These are phyloP conservation scores for Lindbergichthys nudifrons DNA, from an alignment of 2,797 vertebrate species.

Conservation along the genomic window DNA sequence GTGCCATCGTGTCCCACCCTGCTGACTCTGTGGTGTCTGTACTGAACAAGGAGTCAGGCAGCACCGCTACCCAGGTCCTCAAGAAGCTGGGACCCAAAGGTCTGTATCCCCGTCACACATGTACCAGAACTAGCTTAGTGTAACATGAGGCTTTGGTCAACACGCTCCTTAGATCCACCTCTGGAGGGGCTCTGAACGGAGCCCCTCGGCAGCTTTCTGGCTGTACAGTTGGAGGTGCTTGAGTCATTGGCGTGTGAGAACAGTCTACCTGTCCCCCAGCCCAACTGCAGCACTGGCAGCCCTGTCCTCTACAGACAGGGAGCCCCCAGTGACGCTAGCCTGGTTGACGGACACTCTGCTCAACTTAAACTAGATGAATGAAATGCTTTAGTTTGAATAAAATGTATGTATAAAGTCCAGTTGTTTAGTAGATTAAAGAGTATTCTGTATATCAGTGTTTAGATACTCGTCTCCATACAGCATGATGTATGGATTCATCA, in stretches of 20 bases:
- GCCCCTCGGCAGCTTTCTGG: constrained; percentile 70
- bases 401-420: too few species aligned
- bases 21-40: constrained; percentile 99
- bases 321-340: constrained; percentile 82
- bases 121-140: too few species aligned
- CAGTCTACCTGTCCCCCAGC: constrained; percentile 89
- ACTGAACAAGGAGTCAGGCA: constrained; percentile 97
- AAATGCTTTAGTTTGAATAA: too few species aligned
- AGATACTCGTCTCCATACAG: not conserved
- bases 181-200: constrained; percentile 86
- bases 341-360: constrained; percentile 85
- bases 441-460: too few species aligned
- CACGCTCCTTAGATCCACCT: constrained; percentile 97
- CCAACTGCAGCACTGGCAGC: constrained; percentile 84
- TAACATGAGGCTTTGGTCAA: constrained; percentile 21
- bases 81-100: constrained; percentile 93
- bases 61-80: constrained; percentile 91
- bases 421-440: too few species aligned
- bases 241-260: constrained; percentile 97
- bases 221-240: constrained; percentile 95
- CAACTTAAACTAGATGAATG: too few species aligned
- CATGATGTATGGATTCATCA: too few species aligned
- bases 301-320: constrained; percentile 70
- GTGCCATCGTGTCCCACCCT: constrained; percentile 98
- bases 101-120: constrained; percentile 56